Percentiles rank a stretch among this genome's conserved stretches.
phyloP scores from a whole-genome alignment of 1,140 invertebrate genomes.

The Euwallacea similis region DNA sequence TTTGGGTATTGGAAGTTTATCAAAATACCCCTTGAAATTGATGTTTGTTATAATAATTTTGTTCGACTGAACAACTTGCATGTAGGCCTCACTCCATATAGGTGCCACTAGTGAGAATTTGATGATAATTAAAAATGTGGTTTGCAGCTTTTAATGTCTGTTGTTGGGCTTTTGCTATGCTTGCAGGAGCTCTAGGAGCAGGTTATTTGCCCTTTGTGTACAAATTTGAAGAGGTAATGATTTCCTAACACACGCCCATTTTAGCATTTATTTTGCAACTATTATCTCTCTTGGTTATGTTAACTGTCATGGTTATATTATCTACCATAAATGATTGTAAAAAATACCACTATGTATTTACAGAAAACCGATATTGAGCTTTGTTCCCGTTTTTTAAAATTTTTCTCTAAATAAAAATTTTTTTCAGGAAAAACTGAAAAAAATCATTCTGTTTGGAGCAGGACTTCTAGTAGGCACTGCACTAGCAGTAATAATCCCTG shows the following conservation, averaged over 20 bases:
- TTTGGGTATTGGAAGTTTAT: no score
- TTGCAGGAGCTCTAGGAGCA: conserved; percentile 90
- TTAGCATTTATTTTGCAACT: no score
- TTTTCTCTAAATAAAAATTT: conserved; percentile 50
- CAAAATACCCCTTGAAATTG: no score
- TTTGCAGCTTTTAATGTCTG: not conserved
- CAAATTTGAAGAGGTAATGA: conserved; percentile 84
- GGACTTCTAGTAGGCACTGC: conserved; percentile 98
- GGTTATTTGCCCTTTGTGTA: conserved; percentile 93
- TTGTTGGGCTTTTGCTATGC: conserved; percentile 78
- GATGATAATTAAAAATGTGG: not conserved
- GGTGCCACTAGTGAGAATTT: no score
- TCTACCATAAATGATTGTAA: not conserved
- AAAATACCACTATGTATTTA: not conserved
- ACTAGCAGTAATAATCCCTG: conserved; percentile 96
- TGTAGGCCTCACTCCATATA: no score
- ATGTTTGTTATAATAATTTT: no score
- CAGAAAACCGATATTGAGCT: not conserved
- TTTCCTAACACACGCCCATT: no score
- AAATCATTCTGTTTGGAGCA: conserved; percentile 93
- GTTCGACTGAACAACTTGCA: no score
- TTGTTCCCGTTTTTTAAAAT: conserved; percentile 7
- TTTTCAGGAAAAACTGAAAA: conserved; percentile 88
- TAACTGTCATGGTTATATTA: not conserved
- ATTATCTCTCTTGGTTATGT: no score